Conservation (phyloP, 1,140 invertebrate genomes). For the Drosophila repleta region DNA sequence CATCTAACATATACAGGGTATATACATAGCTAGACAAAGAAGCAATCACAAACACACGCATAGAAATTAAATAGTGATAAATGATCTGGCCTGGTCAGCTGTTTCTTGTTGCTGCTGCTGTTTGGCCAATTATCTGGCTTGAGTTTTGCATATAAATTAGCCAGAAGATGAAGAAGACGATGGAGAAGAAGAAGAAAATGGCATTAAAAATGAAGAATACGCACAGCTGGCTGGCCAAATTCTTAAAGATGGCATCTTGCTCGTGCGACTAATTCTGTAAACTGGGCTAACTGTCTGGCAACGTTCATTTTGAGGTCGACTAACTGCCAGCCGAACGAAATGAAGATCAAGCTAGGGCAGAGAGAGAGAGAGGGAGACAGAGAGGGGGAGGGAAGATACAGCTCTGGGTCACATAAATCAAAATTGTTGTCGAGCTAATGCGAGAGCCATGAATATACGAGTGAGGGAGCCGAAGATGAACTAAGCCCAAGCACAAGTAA, state of each 20-base stretch:
- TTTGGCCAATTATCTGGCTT: conserved; percentile 67
- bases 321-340: conserved; percentile 65
- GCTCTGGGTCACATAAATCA: conserved; percentile 24
- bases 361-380: neutral
- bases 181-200: conserved; percentile 45
- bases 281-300: conserved; percentile 67
- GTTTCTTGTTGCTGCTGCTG: conserved; percentile 48
- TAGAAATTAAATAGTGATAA: conserved; percentile 67
- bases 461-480: conserved; percentile 18
- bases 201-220: conserved; percentile 61
- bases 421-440: conserved; percentile 44
- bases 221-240: conserved; percentile 29
- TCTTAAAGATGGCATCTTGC: conserved; percentile 15
- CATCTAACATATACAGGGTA: neutral
- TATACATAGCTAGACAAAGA: neutral
- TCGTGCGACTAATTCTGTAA: conserved; percentile 42
- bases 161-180: conserved; percentile 33
- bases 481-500: conserved; percentile 62
- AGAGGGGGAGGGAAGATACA: neutral
- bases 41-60: conserved; percentile 3
- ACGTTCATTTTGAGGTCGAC: conserved; percentile 60
- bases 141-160: conserved; percentile 78
- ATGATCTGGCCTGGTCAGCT: conserved; percentile 69
- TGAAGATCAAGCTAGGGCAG: conserved; percentile 47
- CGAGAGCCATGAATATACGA: conserved; percentile 42